Evolutionary conservation across 2,113 vertebrate species (phyloP), one percentile per base, ranked within the genome.

Genomic region (Zeus faber): DNA sequence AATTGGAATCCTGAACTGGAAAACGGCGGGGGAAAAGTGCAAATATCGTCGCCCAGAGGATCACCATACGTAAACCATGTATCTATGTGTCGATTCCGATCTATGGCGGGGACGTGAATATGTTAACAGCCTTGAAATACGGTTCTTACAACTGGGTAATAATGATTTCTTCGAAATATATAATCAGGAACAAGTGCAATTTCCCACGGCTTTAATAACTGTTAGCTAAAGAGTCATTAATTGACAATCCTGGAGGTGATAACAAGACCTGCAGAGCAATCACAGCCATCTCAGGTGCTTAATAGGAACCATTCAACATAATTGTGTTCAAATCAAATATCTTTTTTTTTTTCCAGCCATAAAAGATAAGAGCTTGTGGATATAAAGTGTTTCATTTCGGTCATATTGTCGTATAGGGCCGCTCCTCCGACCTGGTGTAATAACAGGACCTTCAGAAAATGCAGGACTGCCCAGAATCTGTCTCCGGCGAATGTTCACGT

Each of bases 1-100:
- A 87, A 86, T 86, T 87, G 85, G 85, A 86, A 80, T 80, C 57
- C 80, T 87, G 85, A 89, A 87, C 82, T 87, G 79, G 84, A 85
- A 86, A 86, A 85, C 77, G 57, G 65, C 63, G 8, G 58, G 80
- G 77, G 73, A 73, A 66, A 76, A 70, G 76, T 65, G 74, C 80
- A 83, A 80, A 85, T 71, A 85, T 67, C 53, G 53, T 72, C 57
- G 47, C 71, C 75, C 62, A 24, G 79, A 83, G 80, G 80, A 75
- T 75, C 72, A 47, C 66, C 74, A 52, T 52, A 58, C 24, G 14
- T 62, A 57, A 60, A 72, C 64, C 49, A 41, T 35, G 53, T 66
- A 61, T 67, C 59, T 74, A 45, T 63, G 59, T 80, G 78, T 77
- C 46, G 57, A 63, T 72, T 76, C 21, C 40, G 55, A 70, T 74